phyloP scores from a whole-genome alignment of 2,797 vertebrate genomes.

The Hylomyscus alleni region DNA sequence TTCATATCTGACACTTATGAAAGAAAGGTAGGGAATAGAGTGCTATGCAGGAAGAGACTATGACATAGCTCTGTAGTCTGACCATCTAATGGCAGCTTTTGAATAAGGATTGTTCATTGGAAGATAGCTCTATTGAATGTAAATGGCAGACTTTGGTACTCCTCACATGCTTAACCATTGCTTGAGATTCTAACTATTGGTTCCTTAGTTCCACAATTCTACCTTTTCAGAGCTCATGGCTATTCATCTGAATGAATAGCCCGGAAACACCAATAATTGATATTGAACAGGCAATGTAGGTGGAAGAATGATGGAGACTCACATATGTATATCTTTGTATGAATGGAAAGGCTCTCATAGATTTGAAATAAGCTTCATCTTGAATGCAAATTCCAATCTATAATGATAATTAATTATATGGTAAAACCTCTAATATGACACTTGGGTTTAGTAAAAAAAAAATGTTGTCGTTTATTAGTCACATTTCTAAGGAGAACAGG shows the following conservation, averaged over 20 bases:
- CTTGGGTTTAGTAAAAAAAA: constrained; percentile 22
- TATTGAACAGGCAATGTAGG: not conserved
- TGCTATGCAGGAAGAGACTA: not conserved
- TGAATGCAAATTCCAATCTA: constrained; percentile 40
- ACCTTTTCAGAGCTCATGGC: not conserved
- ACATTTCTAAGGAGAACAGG: not conserved
- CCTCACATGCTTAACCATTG: not conserved
- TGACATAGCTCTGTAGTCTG: not conserved
- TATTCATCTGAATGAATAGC: not conserved
- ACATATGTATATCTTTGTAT: not conserved
- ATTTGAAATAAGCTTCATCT: constrained; percentile 55
- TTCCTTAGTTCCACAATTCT: constrained; percentile 6
- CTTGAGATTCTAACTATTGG: constrained; percentile 25
- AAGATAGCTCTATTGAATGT: not conserved
- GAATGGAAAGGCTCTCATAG: constrained; percentile 26
- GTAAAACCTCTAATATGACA: not conserved
- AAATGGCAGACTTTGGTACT: not conserved
- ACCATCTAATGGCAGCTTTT: not conserved
- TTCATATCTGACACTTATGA: not conserved
- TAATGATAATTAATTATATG: constrained; percentile 16
- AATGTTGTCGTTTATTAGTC: not conserved
- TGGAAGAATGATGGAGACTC: not conserved
- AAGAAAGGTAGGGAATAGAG: not conserved
- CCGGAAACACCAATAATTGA: constrained; percentile 33
- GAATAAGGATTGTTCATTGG: not conserved